phyloP scores from a whole-genome alignment of 2,113 vertebrate species.

The Toxostoma redivivum region DNA sequence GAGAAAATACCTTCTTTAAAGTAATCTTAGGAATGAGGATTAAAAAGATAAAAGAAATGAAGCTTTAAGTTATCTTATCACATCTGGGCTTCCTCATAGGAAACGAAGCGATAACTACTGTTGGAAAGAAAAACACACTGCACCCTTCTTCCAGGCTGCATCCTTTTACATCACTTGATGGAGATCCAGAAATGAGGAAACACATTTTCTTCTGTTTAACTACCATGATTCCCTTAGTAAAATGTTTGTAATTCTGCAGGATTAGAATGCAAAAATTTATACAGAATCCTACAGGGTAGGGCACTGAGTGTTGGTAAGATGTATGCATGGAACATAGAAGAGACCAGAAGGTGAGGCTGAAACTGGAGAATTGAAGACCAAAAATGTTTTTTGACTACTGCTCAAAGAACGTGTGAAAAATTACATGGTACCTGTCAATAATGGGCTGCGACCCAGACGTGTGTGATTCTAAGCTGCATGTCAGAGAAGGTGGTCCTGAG shows the following conservation, averaged over 20 bases:
- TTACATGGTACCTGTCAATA: rapidly evolving
- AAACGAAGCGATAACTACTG: conserved; percentile 52
- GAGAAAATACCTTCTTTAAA: conserved; percentile 66
- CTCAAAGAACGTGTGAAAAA: background rate
- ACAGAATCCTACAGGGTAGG: background rate
- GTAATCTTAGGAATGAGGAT: conserved; percentile 73
- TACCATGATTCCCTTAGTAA: background rate
- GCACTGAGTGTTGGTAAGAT: background rate
- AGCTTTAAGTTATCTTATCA: conserved; percentile 77
- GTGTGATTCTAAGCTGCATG: background rate
- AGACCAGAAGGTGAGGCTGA: background rate
- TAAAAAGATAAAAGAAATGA: conserved; percentile 79
- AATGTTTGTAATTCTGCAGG: background rate
- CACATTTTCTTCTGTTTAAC: background rate
- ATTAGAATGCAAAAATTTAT: background rate
- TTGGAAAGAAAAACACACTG: conserved; percentile 43
- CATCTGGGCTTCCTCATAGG: conserved; percentile 61
- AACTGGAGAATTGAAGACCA: background rate
- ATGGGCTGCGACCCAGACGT: background rate
- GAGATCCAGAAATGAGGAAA: background rate
- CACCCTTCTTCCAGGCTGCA: conserved; percentile 35
- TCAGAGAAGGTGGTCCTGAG: background rate
- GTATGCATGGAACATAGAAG: background rate
- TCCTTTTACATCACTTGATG: background rate
- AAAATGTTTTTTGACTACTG: background rate